Conservation (phyloP, 2,113 vertebrate species). For the Halichoeres trimaculatus region DNA sequence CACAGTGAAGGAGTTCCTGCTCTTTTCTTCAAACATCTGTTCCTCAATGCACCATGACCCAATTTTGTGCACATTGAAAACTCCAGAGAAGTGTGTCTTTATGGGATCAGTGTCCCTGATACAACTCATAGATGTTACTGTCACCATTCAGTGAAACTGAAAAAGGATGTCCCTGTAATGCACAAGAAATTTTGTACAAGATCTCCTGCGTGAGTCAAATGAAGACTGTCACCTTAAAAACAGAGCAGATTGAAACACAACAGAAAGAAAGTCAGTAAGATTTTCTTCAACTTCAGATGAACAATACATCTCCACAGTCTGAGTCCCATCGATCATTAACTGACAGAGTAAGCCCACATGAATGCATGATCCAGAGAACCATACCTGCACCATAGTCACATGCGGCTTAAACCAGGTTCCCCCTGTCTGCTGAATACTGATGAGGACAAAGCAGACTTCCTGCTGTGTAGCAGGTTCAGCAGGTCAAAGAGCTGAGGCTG, state of each 20-base stretch:
- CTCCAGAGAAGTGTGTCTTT: no score
- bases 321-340: constrained; percentile 6
- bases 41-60: no score
- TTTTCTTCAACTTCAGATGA: background rate
- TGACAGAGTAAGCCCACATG: background rate
- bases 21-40: no score
- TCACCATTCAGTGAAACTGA: no score
- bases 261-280: background rate
- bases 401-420: constrained; percentile 23
- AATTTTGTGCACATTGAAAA: no score
- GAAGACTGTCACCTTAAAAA: background rate
- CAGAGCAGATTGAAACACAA: background rate
- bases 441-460: constrained; percentile 42
- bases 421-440: constrained; percentile 52
- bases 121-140: no score
- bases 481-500: constrained; percentile 48
- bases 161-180: background rate
- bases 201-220: no score
- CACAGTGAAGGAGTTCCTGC: no score
- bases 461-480: constrained; percentile 44
- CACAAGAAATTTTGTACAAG: background rate
- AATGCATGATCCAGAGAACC: no score
- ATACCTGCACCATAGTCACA: constrained; percentile 33
- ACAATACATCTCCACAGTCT: no score
- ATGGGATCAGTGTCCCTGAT: no score